phyloP scores from a whole-genome alignment of 1,140 invertebrate genomes.

The Formica selysi region DNA sequence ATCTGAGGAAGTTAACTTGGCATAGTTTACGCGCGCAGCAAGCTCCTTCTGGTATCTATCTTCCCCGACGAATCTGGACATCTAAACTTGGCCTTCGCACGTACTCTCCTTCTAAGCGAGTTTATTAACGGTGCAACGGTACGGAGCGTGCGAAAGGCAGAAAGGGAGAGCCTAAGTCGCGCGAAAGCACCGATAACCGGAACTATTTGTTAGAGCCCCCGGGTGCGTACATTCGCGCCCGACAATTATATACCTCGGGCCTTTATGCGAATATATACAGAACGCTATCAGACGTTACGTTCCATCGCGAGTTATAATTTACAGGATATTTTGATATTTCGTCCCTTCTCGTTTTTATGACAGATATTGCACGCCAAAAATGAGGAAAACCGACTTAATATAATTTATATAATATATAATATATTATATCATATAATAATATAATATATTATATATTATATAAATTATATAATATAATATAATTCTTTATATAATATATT shows the following conservation, averaged over 20 bases:
- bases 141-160: not conserved
- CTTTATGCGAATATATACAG: constrained; percentile 66
- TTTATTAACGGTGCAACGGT: constrained; percentile 65
- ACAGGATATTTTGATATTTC: not conserved
- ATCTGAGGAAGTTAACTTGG: constrained; percentile 40
- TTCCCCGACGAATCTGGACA: constrained; percentile 22
- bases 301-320: not conserved
- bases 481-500: too few relatives aligned
- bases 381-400: not conserved
- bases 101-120: constrained; percentile 26
- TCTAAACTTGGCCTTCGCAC: constrained; percentile 58
- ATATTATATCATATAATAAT: not conserved
- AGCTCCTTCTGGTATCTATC: constrained; percentile 58
- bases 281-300: constrained; percentile 46
- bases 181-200: constrained; percentile 76
- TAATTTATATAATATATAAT: not conserved
- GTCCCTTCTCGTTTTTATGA: constrained; percentile 11
- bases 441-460: too few relatives aligned
- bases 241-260: constrained; percentile 37
- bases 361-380: not conserved
- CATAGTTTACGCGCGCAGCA: constrained; percentile 44
- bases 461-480: not conserved
- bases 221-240: constrained; percentile 43
- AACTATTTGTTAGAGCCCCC: constrained; percentile 78
- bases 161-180: constrained; percentile 40